Base-by-base conservation (phyloP, 2,888 invertebrate genomes). In the Embidobia sp. region DNA sequence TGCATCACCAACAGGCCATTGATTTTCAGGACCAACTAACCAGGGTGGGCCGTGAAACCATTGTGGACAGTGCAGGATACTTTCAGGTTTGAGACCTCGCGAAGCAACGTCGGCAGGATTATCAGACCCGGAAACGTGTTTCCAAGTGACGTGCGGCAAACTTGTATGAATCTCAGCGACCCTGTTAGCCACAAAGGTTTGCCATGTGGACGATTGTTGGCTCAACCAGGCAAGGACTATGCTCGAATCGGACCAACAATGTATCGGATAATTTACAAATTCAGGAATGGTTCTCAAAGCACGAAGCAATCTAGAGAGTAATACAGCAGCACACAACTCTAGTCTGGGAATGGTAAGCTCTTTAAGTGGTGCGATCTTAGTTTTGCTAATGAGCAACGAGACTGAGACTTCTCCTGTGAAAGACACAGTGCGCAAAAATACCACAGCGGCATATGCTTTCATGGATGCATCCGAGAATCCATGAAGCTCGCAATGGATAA, bases 401-500 rank as follows among this genome's bases (percentile, higher is more conserved):
- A 53, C 0, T 53, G 22, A 22, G 22, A 22, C 22, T 22, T n/a
- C n/a, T n/a, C n/a, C 3, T n/a, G n/a, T n/a, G n/a, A n/a, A 4
- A 22, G 3, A 22, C 22, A 22, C n/a, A n/a, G n/a, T n/a, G n/a
- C n/a, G n/a, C n/a, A n/a, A n/a, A n/a, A n/a, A n/a, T n/a, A n/a
- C n/a, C n/a, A n/a, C n/a, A 22, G 44, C 22, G 11, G 10, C 27
- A 7, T 42, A 42, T 10, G 42, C 18, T 11, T 7, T 11, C 13
- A 19, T 19, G 4, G 74, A 80, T 3, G 81, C 80, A 40, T 83
- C 82, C 6, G 73, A 51, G 26, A 83, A 85, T 0, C 79, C 82
- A 18, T 80, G 79, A 3, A 80, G 11, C 1, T 7, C 2, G 48
- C 13, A 5, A 5, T 5, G n/a, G n/a, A n/a, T n/a, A n/a, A 4